Conservation (phyloP, 2,888 invertebrate species). For the Oasisia sp. region DNA sequence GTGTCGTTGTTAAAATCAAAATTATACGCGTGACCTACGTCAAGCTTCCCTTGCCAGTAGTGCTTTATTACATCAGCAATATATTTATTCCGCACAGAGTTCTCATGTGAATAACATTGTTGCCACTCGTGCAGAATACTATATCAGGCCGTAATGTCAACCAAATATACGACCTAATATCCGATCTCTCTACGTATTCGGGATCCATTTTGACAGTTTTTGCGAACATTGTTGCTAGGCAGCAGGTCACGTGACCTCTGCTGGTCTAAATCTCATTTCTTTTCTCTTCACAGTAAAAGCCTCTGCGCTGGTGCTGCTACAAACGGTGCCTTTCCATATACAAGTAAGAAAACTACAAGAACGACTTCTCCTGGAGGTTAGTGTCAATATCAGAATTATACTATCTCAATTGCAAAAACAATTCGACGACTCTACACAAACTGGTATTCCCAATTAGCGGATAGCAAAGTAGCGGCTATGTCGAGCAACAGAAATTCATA, state of each 20-base stretch:
- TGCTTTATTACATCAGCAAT: too few relatives aligned
- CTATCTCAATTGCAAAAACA: too few relatives aligned
- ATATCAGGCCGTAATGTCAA: too few relatives aligned
- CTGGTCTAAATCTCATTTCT: too few relatives aligned
- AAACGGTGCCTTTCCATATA: conserved; percentile 97
- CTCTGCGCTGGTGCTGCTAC: conserved; percentile 69
- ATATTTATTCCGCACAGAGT: background rate
- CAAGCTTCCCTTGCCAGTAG: too few relatives aligned
- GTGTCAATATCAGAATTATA: background rate
- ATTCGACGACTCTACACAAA: background rate
- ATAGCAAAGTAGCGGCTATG: background rate
- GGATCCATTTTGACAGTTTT: background rate
- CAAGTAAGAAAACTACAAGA: conserved; percentile 85
- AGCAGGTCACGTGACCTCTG: too few relatives aligned
- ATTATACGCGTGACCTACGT: too few relatives aligned
- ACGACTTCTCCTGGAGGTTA: conserved; percentile 70
- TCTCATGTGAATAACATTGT: too few relatives aligned
- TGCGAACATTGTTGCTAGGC: background rate
- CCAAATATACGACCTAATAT: background rate
- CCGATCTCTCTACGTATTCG: too few relatives aligned
- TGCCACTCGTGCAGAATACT: too few relatives aligned
- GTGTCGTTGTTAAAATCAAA: too few relatives aligned
- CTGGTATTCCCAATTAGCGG: background rate
- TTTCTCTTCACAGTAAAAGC: conserved; percentile 39
- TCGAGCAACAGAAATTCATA: too few relatives aligned